Base-by-base conservation (phyloP, 2,888 invertebrate genomes). In the Lochmaea capreae region DNA sequence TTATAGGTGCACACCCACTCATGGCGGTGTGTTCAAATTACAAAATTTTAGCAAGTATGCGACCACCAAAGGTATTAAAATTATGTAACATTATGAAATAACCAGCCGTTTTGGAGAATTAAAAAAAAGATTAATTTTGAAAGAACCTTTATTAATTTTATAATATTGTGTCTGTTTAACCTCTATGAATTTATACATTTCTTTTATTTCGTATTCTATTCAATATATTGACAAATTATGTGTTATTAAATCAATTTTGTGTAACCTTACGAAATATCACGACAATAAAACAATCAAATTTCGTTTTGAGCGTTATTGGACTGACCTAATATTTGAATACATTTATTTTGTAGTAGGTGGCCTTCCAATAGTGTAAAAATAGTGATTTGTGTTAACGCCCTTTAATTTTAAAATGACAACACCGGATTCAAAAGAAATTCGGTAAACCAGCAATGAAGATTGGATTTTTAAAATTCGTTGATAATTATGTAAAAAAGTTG, bases 211-310 rank as follows among this genome's bases (percentile, higher is more conserved):
- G n/a, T 52, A 52, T 52, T 52, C 52, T n/a, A n/a, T 52, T 52
- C 52, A 52, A 16, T 52, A 14, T 52, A n/a, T 52, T 52, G 16
- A 52, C 12, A 52, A 8, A 52, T 52, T 52, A 52, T n/a, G 52
- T 52, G 52, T 52, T n/a, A 52, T 52, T 52, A n/a, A 52, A 52
- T 52, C 6, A 49, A 43, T 43, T 43, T 43, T 10, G 43, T 43
- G 43, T 43, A 43, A 43, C 43, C 43, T 43, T 43, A 43, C 14
- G 16, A 52, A 52, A 52, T 16, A 8, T 52, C n/a, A 52, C n/a
- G 14, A 52, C 52, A 52, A 52, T 52, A n/a, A 52, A 52, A 52
- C 52, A n/a, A 52, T 52, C 52, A 52, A 52, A 8, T 16, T 52
- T 52, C n/a, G n/a, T 14, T 52, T 52, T 8, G 52, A n/a, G 4